These are phyloP conservation scores for Coenonympha glycerion DNA, from an alignment of 2,888 invertebrate species.

Conservation along the genomic window DNA sequence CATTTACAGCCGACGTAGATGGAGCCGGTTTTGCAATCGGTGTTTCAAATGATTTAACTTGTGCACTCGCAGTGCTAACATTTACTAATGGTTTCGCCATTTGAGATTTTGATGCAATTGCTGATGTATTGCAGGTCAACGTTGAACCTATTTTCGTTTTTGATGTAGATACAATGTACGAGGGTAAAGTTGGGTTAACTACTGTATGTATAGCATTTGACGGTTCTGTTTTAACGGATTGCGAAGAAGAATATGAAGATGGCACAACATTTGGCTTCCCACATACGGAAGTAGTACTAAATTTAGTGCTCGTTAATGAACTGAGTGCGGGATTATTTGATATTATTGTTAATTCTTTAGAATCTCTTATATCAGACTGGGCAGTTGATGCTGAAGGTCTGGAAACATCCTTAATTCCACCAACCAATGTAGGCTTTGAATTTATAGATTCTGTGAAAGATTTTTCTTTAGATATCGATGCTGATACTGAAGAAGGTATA, in stretches of 20 bases:
- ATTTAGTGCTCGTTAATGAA: slow-evolving; percentile 19
- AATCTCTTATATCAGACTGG: slow-evolving; percentile 1
- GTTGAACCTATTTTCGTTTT: slow-evolving; percentile 31
- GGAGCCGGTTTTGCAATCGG: slow-evolving; percentile 3
- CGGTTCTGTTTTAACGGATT: slow-evolving; percentile 18
- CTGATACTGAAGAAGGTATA: slow-evolving; percentile 15
- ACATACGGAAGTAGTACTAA: slow-evolving; percentile 7
- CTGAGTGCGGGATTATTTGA: slow-evolving; percentile 20
- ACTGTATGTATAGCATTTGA: slow-evolving; percentile 31
- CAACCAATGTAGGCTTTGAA: slow-evolving; percentile 15
- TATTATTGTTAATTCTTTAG: slow-evolving; percentile 15
- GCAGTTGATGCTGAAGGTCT: slow-evolving; percentile 8
- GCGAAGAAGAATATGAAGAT: slow-evolving; percentile 7
- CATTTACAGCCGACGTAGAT: slow-evolving; percentile 13
- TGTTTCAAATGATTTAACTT: slow-evolving; percentile 3
- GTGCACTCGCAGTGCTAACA: slow-evolving; percentile 13
- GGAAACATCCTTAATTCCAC: slow-evolving; percentile 10
- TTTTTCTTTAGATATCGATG: slow-evolving; percentile 23
- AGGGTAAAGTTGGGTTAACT: slow-evolving; percentile 19
- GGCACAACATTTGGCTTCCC: slow-evolving; percentile 7
- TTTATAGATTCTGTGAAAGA: slow-evolving; percentile 16
- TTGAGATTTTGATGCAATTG: slow-evolving; percentile 12
- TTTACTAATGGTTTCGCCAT: slow-evolving; percentile 8
- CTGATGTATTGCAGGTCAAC: slow-evolving; percentile 17
- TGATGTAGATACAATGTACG: slow-evolving; percentile 30